Base-by-base conservation (phyloP, 2,888 invertebrate genomes). In the Hemithea aestivaria region DNA sequence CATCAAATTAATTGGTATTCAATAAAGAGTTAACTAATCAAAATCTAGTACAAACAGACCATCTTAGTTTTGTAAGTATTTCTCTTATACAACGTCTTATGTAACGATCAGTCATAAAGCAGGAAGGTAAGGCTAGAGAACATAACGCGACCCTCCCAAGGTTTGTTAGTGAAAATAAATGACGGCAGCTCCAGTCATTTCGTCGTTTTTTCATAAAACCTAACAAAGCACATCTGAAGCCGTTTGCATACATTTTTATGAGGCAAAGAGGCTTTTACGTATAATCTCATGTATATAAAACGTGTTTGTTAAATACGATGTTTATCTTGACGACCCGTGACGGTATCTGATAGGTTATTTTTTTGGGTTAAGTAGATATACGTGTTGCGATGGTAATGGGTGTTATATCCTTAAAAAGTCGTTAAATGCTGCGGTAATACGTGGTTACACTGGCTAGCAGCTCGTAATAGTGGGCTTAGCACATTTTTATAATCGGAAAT, bases 191-290 rank as follows among this genome's bases (percentile, higher is more conserved):
- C 41, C 7, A 35, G 36, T 27, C 48, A 27, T 42, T 40, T 31
- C 26, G 23, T 25, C 5, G 24, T 42, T 50, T 46, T 44, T 50
- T 45, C 40, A 43, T 48, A 48, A 47, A 51, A 46, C 37, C 43
- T 48, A 41, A 50, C 45, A 43, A 56, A 44, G 49, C 48, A 54
- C 46, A 49, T 48, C 50, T 45, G 37, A 53, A 35, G 45, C 40
- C 47, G 53, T 62, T 57, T 58, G 54, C 58, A 51, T 62, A 57
- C 49, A 54, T 59, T 56, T 59, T 53, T 44, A 43, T 43, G 35
- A 33, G 28, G 45, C 42, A 54, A 57, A 59, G 44, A 44, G 36
- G 47, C 48, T 57, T 59, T 59, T 51, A 54, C 48, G 48, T 43
- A 52, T 54, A 59, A 56, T 61, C 50, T 59, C 47, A 51, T 56